Base-by-base conservation (phyloP, 2,797 vertebrate species). In the Cryptoblepharus egeriae region DNA sequence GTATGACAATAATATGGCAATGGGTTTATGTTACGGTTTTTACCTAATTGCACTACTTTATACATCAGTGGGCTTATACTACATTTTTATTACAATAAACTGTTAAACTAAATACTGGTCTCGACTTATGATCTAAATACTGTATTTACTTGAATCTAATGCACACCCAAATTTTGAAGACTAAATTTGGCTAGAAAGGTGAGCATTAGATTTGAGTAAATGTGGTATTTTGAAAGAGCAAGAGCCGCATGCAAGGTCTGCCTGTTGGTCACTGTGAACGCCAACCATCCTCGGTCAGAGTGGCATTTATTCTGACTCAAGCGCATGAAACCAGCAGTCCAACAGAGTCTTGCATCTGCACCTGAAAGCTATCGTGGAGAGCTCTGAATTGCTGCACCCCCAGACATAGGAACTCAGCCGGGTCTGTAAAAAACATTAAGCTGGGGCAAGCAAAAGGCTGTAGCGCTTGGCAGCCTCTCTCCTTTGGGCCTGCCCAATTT, bases 391-490 rank as follows among this genome's bases (percentile, higher is more conserved):
- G 24, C 20, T 16, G 11, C 26, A 30, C 74, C 77, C 15, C 20
- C 76, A 32, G 42, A 61, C 18, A 64, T 16, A 64, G 52, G 83
- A 2, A 1, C 55, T 80, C 0, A n/a, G 32, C 10, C 4, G 9
- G 72, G 16, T 37, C 91, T 90, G 89, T 2, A 77, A 26, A 68
- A 84, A 60, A 70, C 32, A 90, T 78, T 74, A 80, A 63, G 37
- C 55, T 75, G 7, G 82, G 76, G 35, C 0, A 0, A 37, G 5
- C 4, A 73, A 76, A 3, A 6, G 63, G 37, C 84, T 9, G 35
- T 79, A 76, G 75, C 60, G 7, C 63, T 86, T 90, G 91, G 90
- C 89, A 83, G 75, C 26, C 39, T 7, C 5, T 24, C 57, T 64
- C 74, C 8, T 24, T 49, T 60, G 24, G 45, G 60, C 30, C 58